Evolutionary conservation across 1,140 invertebrate genomes (phyloP).

Genomic region (Mercenaria mercenaria): DNA sequence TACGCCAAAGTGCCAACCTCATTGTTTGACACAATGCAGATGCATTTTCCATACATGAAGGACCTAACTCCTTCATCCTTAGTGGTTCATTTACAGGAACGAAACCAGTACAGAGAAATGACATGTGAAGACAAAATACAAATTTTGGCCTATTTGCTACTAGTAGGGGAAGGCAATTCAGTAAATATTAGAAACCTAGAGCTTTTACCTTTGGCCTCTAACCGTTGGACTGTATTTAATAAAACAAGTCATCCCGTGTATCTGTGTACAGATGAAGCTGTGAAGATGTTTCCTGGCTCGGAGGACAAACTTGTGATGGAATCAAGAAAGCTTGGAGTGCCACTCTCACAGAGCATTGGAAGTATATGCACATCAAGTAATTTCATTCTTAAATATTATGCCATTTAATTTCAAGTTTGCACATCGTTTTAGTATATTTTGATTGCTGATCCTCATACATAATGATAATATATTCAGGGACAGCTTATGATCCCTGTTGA

Average conservation of each 20-base stretch:
- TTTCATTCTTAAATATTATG: neutral
- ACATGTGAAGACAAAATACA: neutral
- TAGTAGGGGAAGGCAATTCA: neutral
- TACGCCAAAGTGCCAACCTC: neutral
- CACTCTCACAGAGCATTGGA: neutral
- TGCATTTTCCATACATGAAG: neutral
- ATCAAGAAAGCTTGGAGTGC: neutral
- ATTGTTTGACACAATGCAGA: neutral
- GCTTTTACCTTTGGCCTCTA: constrained; percentile 8
- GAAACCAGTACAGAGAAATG: neutral
- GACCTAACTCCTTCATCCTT: neutral
- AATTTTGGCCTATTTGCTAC: constrained; percentile 23
- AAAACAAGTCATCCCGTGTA: neutral
- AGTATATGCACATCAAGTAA: neutral
- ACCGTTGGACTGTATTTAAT: neutral
- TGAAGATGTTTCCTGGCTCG: constrained; percentile 33
- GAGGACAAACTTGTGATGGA: neutral
- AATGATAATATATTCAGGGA: no score
- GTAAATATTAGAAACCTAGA: neutral
- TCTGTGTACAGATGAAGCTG: neutral
- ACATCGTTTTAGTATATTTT: no score
- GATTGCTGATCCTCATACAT: no score
- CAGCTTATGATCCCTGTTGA: no score
- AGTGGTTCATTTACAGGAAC: neutral
- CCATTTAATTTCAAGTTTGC: no score